phyloP scores from a whole-genome alignment of 2,888 invertebrate genomes.

The Serripes groenlandicus region DNA sequence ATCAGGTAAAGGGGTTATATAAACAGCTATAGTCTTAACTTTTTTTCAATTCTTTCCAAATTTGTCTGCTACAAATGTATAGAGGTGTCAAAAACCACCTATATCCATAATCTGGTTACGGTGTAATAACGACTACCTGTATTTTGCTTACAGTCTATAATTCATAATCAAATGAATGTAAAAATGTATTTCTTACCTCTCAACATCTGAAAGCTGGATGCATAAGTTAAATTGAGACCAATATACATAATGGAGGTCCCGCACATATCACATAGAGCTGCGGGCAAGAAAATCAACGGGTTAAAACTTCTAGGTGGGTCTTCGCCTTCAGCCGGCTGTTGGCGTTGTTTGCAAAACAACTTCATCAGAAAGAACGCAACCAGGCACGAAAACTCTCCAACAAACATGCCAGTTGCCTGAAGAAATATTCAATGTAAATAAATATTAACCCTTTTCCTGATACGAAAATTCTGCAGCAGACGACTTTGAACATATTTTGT shows the following conservation, averaged over 20 bases:
- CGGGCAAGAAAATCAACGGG: constrained; percentile 93
- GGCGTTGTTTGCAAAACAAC: constrained; percentile 33
- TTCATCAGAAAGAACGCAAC: constrained; percentile 91
- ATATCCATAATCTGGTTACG: no score
- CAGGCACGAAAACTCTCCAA: constrained; percentile 96
- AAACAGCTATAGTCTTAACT: no score
- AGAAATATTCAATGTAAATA: no score
- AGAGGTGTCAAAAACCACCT: no score
- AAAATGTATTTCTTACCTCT: no score
- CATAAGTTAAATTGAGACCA: constrained; percentile 95
- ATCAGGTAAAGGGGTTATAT: no score
- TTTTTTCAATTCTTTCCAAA: no score
- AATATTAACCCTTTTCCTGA: background rate
- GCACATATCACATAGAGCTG: constrained; percentile 95
- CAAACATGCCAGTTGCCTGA: constrained; percentile 94
- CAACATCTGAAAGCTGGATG: constrained; percentile 98
- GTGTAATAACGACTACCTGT: no score
- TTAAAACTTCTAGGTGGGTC: constrained; percentile 89
- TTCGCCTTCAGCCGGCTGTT: constrained; percentile 34
- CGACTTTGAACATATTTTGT: background rate
- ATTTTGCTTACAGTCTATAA: no score
- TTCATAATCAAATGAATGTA: no score
- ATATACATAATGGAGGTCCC: constrained; percentile 96
- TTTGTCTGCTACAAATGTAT: no score
- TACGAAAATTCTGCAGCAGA: background rate